Evolutionary conservation across 2,113 vertebrate species (phyloP).

Genomic region (Copsychus sechellarum): DNA sequence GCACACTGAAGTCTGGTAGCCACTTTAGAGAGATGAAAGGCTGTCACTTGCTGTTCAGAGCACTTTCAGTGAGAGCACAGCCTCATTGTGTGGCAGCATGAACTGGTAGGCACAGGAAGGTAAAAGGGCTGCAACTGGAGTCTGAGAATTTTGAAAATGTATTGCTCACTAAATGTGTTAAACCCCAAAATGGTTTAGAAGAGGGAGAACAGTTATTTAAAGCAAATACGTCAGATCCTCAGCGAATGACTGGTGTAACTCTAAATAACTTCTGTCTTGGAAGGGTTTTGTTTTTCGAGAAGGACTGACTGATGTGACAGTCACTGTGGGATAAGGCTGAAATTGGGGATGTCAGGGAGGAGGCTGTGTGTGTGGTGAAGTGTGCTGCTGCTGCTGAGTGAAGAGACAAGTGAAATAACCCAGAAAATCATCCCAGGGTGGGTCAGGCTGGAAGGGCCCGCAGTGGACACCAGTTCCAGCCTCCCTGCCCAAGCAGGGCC

Average conservation of each 20-base stretch:
- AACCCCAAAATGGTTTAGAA: neutral
- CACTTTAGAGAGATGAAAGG: neutral
- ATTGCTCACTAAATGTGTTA: neutral
- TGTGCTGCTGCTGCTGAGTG: neutral
- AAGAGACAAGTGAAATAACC: neutral
- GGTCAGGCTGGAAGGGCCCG: neutral
- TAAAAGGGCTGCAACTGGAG: neutral
- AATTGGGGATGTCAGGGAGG: neutral
- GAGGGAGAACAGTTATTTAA: neutral
- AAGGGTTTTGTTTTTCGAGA: neutral
- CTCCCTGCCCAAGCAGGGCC: neutral
- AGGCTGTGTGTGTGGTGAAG: accelerated
- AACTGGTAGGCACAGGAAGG: neutral
- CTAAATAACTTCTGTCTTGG: neutral
- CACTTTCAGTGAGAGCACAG: neutral
- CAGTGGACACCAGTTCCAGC: neutral
- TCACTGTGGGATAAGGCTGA: neutral
- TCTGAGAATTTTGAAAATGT: neutral
- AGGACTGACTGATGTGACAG: neutral
- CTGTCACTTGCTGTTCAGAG: neutral
- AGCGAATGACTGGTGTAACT: neutral
- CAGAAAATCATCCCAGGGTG: neutral
- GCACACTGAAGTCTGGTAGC: neutral
- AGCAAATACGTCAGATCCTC: neutral
- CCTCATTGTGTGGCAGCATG: neutral